Percentiles rank a stretch among this genome's conserved stretches.
Evolutionary conservation across 2,113 vertebrate genomes (phyloP).

Genomic region (Pelecanoides urinatrix): DNA sequence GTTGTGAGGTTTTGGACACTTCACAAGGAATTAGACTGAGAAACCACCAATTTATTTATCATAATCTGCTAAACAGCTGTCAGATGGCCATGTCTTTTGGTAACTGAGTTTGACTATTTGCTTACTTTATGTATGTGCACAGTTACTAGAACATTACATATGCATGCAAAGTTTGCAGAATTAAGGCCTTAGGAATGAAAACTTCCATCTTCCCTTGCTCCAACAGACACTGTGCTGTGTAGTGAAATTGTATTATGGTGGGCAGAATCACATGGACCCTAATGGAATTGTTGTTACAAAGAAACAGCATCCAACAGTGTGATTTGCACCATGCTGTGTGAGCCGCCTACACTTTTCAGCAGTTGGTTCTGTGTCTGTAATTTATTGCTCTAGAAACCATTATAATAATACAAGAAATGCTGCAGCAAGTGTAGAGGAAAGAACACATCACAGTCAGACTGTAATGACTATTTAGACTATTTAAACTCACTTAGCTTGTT

Average conservation of each 20-base stretch:
- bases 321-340: slow-evolving; percentile 59
- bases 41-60: background rate
- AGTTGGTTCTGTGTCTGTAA: slow-evolving; percentile 57
- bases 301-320: slow-evolving; percentile 17
- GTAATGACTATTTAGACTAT: slow-evolving; percentile 73
- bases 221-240: background rate
- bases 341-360: slow-evolving; percentile 63
- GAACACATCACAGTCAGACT: slow-evolving; percentile 67
- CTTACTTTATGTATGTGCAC: background rate
- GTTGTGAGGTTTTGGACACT: background rate
- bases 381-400: slow-evolving; percentile 72
- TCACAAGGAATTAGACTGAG: background rate
- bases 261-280: background rate
- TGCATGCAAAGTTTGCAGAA: background rate
- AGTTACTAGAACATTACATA: background rate
- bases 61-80: background rate
- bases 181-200: background rate
- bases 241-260: background rate
- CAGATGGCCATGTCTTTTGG: background rate
- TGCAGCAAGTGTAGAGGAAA: slow-evolving; percentile 59
- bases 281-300: slow-evolving; percentile 45
- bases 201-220: background rate
- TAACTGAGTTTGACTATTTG: background rate
- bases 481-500: slow-evolving; percentile 68
- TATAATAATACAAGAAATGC: slow-evolving; percentile 69